These are phyloP conservation scores for Polyploca ridens DNA, from an alignment of 2,888 invertebrate species.

Conservation along the genomic window DNA sequence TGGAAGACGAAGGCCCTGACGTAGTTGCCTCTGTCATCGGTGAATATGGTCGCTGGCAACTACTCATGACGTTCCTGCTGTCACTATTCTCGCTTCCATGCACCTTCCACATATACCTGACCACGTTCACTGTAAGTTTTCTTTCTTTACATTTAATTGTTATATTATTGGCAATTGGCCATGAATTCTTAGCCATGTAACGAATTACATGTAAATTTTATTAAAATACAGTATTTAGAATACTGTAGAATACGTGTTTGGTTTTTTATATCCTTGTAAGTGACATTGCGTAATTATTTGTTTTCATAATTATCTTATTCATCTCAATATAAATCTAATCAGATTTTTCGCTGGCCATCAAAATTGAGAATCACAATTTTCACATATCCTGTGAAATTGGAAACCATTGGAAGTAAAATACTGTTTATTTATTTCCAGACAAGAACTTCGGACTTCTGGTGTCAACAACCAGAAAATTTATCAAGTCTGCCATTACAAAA, in stretches of 20 bases:
- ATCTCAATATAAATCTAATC: not conserved
- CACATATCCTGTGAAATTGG: too few species aligned
- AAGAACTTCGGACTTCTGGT: constrained; percentile 88
- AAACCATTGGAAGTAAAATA: not conserved
- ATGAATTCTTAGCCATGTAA: too few species aligned
- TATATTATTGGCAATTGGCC: not conserved
- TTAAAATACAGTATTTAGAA: too few species aligned
- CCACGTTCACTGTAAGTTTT: constrained; percentile 88
- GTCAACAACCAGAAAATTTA: constrained; percentile 85
- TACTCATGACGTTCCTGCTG: constrained; percentile 89
- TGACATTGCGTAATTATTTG: too few species aligned
- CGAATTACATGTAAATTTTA: too few species aligned
- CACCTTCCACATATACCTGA: constrained; percentile 91
- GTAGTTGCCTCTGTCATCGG: constrained; percentile 88
- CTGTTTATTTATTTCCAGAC: constrained; percentile 69
- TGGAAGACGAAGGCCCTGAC: constrained; percentile 83
- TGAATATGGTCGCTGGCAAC: constrained; percentile 91
- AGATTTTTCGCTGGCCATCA: too few species aligned
- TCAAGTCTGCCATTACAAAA: constrained; percentile 77
- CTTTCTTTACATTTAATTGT: not conserved
- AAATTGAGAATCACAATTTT: too few species aligned
- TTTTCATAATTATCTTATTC: not conserved
- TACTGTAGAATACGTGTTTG: too few species aligned
- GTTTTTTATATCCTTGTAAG: too few species aligned
- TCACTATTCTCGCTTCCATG: constrained; percentile 91